Conservation (phyloP, 2,797 vertebrate genomes). For the Oreonectes daqikongensis region DNA sequence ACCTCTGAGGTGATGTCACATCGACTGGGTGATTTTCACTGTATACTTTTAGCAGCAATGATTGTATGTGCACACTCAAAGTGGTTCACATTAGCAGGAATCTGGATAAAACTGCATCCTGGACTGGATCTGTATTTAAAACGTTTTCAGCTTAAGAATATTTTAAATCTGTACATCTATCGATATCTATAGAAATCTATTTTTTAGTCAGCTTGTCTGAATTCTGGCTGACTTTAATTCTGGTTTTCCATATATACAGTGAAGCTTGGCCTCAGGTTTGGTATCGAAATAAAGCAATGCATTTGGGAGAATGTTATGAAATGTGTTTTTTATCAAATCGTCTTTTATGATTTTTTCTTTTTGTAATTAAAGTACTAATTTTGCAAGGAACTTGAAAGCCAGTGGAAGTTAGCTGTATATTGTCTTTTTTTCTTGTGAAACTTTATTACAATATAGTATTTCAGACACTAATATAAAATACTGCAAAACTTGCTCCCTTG, state of each 20-base stretch:
- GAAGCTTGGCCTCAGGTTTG: conserved; percentile 69
- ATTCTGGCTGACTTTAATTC: conserved; percentile 66
- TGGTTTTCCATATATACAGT: conserved; percentile 56
- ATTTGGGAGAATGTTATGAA: conserved; percentile 64
- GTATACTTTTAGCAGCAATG: conserved; percentile 44
- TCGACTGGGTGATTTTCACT: conserved; percentile 57
- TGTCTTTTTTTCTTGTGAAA: conserved; percentile 40
- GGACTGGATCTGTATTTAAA: conserved; percentile 16
- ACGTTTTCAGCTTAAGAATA: conserved; percentile 8
- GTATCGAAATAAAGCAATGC: conserved; percentile 67
- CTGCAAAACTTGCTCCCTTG: conserved; percentile 8
- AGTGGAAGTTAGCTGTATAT: conserved; percentile 43
- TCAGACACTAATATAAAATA: conserved; percentile 20
- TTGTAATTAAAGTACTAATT: conserved; percentile 46
- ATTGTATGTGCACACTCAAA: conserved; percentile 42
- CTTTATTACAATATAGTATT: conserved; percentile 23
- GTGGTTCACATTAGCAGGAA: conserved; percentile 17
- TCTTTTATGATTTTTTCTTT: conserved; percentile 27
- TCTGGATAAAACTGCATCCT: conserved; percentile 13
- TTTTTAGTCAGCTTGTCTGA: not conserved
- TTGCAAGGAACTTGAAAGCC: conserved; percentile 48
- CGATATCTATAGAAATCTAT: not conserved
- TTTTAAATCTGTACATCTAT: not conserved
- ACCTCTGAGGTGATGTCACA: conserved; percentile 43
- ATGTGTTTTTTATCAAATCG: conserved; percentile 54